These are phyloP conservation scores for Montifringilla adamsi DNA, from an alignment of 2,113 vertebrate genomes.

Conservation along the genomic window DNA sequence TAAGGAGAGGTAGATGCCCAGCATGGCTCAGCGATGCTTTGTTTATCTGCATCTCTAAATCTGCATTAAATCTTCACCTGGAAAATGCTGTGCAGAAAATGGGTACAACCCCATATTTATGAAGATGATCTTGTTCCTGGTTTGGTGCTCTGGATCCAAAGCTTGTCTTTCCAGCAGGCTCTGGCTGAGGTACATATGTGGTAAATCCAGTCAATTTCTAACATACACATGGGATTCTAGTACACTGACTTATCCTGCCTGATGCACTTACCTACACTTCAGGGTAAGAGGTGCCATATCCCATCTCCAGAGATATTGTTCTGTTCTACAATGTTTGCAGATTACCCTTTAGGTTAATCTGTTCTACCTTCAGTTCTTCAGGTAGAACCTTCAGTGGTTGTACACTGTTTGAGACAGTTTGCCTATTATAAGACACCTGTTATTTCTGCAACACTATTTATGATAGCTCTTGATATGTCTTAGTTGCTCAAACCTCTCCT, in stretches of 20 bases:
- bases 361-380: too few species aligned
- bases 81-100: neutral
- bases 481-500: neutral
- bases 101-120: rapidly evolving
- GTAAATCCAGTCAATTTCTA: neutral
- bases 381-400: too few species aligned
- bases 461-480: neutral
- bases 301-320: neutral
- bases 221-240: neutral
- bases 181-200: neutral
- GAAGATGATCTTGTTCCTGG: neutral
- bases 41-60: neutral
- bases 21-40: neutral
- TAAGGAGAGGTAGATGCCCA: neutral
- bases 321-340: neutral
- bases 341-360: neutral
- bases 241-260: neutral
- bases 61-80: neutral
- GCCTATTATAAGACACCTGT: neutral
- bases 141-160: neutral
- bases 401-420: neutral
- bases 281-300: neutral
- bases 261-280: neutral
- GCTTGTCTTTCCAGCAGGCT: neutral
- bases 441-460: neutral